Evolutionary conservation across 1,140 invertebrate species (phyloP).

Genomic region (Holotrichia oblita): DNA sequence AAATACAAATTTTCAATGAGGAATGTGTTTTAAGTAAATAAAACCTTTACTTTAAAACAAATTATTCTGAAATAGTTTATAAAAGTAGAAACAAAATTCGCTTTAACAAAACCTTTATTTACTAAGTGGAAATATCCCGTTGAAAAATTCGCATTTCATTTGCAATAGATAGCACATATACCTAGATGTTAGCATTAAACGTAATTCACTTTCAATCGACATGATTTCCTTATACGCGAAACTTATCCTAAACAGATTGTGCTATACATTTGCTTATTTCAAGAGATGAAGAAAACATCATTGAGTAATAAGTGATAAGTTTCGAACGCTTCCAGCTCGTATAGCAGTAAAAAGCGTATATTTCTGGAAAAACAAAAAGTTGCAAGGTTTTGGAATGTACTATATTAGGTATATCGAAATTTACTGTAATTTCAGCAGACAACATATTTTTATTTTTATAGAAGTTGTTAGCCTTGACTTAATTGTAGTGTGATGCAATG

Average conservation of each 20-base stretch:
- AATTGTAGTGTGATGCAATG: conserved; percentile 27
- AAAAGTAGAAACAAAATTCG: too few relatives aligned
- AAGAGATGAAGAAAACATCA: background rate
- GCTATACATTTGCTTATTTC: background rate
- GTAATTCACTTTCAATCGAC: conserved; percentile 25
- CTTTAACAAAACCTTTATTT: too few relatives aligned
- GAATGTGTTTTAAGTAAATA: too few relatives aligned
- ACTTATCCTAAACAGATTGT: background rate
- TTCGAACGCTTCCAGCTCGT: background rate
- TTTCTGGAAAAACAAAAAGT: background rate
- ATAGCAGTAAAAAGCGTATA: background rate
- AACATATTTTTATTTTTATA: conserved; percentile 5
- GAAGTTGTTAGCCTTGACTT: conserved; percentile 29
- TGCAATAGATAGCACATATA: too few relatives aligned
- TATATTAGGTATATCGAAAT: background rate
- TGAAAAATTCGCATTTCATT: too few relatives aligned
- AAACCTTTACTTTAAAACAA: too few relatives aligned
- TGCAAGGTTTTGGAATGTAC: background rate
- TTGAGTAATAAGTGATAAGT: background rate
- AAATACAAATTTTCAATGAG: too few relatives aligned
- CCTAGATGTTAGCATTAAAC: too few relatives aligned
- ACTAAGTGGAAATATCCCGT: too few relatives aligned
- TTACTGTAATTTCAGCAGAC: conserved; percentile 1
- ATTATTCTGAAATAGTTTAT: too few relatives aligned
- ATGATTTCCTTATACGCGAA: conserved; percentile 1